These are phyloP conservation scores for Teleogryllus occipitalis DNA, from an alignment of 1,140 invertebrate species.

Conservation along the genomic window DNA sequence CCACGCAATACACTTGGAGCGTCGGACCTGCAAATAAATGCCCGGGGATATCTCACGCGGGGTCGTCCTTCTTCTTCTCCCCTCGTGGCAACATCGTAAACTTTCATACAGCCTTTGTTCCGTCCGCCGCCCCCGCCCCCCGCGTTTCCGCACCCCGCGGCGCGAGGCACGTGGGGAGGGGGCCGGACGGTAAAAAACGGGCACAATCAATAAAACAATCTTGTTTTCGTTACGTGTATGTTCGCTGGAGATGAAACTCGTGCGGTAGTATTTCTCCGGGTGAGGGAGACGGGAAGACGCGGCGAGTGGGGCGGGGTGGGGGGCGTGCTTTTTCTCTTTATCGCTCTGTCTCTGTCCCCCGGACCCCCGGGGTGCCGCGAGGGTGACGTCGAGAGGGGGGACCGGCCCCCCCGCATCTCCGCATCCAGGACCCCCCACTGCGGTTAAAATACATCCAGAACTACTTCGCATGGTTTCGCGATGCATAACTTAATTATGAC, in stretches of 20 bases:
- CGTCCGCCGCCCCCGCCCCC: no score
- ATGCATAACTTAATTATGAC: conserved; percentile 2
- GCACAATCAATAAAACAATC: neutral
- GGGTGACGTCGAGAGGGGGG: neutral
- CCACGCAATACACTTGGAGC: no score
- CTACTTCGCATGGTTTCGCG: neutral
- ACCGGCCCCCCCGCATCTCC: neutral
- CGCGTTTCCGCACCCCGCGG: no score
- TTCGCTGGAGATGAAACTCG: neutral
- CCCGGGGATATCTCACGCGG: no score
- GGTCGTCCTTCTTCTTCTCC: no score
- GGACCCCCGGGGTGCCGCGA: neutral
- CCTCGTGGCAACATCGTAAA: no score
- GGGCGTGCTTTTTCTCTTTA: neutral
- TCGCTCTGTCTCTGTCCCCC: neutral
- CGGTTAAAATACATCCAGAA: neutral
- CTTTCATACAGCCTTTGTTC: no score
- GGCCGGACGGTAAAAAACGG: no score
- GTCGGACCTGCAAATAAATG: no score
- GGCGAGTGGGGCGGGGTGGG: neutral
- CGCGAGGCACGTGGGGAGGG: no score
- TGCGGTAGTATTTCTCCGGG: neutral
- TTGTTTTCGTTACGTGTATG: neutral
- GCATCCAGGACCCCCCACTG: neutral
- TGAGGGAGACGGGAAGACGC: neutral